Evolutionary conservation across 1,140 invertebrate species (phyloP), one percentile per base, ranked within the genome.

Genomic region (Drosophila mauritiana): DNA sequence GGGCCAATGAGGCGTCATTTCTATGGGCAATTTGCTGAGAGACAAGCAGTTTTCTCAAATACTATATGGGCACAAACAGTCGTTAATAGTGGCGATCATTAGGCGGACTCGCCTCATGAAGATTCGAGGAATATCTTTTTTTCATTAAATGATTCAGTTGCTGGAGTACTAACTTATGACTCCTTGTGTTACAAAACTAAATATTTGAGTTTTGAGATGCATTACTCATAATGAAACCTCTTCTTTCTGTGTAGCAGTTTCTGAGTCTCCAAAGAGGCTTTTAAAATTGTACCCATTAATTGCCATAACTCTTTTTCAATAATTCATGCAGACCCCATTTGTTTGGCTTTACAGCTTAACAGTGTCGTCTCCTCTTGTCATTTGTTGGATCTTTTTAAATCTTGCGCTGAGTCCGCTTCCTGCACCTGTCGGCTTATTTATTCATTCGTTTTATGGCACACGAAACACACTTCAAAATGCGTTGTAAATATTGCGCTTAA

Each of bases 401-500:
- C 39, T 54, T 31, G 34, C 20, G 40, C 46, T 39, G 36, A 51
- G 36, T 72, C 65, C 20, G 53, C 37, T 70, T 63, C 48, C 75
- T 70, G 74, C 75, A 78, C 73, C 75, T 78, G 74, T 65, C 73
- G 65, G 73, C 73, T 75, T 75, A 75, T 75, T 75, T 75, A 70
- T 70, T 72, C 67, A 73, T 73, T 73, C 68, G 61, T 62, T 88
- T 86, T 84, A 88, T 88, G 82, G 49, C 72, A 58, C 77, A 80
- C 63, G 57, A 45, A 61, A 74, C 72, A 74, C 64, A 86, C 83
- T 82, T 67, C 57, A 64, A 88, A 83, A 77, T 80, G 79, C 76
- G 83, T 49, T 86, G 83, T 88, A 86, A 88, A 86, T 89, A 86
- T 83, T 64, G 74, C 73, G 79, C 83, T 88, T 86, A 88, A 86